Conservation (phyloP, 2,888 invertebrate species). For the Sminthurinus aureus region DNA sequence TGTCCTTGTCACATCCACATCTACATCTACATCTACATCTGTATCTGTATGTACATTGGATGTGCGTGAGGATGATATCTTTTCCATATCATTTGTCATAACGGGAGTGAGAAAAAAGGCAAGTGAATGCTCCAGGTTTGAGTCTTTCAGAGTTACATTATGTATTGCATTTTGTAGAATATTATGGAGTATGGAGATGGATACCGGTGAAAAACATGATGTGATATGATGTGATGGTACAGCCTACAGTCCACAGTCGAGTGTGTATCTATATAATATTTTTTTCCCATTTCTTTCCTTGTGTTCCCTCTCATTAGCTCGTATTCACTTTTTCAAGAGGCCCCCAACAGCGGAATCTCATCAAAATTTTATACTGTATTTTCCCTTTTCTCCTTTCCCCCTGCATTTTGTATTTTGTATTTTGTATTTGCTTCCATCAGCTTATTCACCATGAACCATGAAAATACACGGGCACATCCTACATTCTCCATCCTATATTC, state of each 20-base stretch:
- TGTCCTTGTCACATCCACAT: not conserved
- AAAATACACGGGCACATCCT: not conserved
- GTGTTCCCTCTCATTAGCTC: conserved; percentile 32
- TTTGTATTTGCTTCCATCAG: conserved; percentile 30
- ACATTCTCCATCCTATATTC: no score
- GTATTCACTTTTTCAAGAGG: conserved; percentile 30
- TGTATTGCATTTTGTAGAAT: no score
- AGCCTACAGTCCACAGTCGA: no score
- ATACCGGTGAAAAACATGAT: no score
- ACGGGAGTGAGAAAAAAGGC: conserved; percentile 6
- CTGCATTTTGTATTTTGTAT: conserved; percentile 17
- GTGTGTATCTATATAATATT: no score
- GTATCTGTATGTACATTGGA: not conserved
- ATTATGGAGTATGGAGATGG: no score
- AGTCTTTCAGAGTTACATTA: not conserved
- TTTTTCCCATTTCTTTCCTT: conserved; percentile 1
- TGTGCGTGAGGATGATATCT: not conserved
- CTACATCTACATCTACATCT: not conserved
- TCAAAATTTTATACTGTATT: conserved; percentile 23
- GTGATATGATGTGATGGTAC: no score
- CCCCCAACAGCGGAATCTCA: conserved; percentile 32
- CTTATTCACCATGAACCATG: not conserved
- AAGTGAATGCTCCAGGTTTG: not conserved
- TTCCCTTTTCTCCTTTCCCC: conserved; percentile 23
- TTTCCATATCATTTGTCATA: not conserved